Conservation (phyloP, 2,888 invertebrate genomes). For the Cheilosia variabilis region DNA sequence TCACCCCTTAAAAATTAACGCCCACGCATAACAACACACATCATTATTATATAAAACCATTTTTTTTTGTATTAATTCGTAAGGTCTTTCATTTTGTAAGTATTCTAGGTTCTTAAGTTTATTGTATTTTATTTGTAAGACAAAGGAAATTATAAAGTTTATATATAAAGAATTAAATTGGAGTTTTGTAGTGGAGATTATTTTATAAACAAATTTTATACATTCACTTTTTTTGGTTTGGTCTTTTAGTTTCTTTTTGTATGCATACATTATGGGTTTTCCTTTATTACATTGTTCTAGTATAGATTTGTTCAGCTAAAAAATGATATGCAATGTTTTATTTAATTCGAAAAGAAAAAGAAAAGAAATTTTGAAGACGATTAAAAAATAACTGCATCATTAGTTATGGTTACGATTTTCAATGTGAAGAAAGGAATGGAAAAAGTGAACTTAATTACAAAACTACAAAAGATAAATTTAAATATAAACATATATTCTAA, state of each 20-base stretch:
- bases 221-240: constrained; percentile 57
- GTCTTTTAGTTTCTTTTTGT: constrained; percentile 41
- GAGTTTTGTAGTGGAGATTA: constrained; percentile 49
- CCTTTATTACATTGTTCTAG: constrained; percentile 38
- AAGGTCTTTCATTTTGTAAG: constrained; percentile 49
- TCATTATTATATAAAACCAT: constrained; percentile 65
- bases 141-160: constrained; percentile 15
- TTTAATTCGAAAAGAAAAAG: constrained; percentile 36
- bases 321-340: constrained; percentile 37
- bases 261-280: constrained; percentile 27
- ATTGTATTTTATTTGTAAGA: constrained; percentile 48
- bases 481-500: constrained; percentile 74
- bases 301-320: constrained; percentile 37
- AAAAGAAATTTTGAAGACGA: constrained; percentile 28
- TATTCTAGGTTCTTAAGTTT: constrained; percentile 56
- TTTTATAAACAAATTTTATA: constrained; percentile 57
- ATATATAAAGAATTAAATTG: constrained; percentile 15
- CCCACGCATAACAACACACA: constrained; percentile 48
- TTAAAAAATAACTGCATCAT: constrained; percentile 17
- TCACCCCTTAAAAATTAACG: constrained; percentile 34
- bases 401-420: constrained; percentile 68
- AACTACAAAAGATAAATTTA: constrained; percentile 70
- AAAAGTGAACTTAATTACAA: constrained; percentile 73
- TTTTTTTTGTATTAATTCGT: constrained; percentile 42
- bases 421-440: constrained; percentile 51